Base-by-base conservation (phyloP, 2,888 invertebrate genomes). In the Trilocha varians region DNA sequence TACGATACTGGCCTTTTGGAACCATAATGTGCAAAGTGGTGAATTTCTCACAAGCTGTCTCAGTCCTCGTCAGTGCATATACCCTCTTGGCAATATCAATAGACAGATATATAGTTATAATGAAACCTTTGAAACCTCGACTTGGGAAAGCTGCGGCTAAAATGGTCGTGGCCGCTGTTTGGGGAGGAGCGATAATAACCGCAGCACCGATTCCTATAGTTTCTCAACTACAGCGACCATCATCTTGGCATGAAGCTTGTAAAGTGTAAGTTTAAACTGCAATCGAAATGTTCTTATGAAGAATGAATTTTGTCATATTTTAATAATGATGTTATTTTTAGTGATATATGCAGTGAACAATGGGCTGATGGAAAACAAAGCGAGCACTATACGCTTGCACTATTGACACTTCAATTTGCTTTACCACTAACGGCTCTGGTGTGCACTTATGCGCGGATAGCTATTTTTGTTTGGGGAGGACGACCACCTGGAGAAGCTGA, bases 1-100 rank as follows among this genome's bases (percentile, higher is more conserved):
- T 95, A 34, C 91, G 91, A 62, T 92, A 94, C 65, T 97, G 97
- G 97, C 95, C 96, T 0, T 97, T 97, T 65, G 96, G 96, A 1
- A 80, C 86, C 13, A 80, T 90, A 33, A 88, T 97, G 77, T 97
- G 97, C 70, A 91, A 93, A 47, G 79, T 93, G 32, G 95, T 96
- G 52, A 93, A 92, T 73, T 96, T 92, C 70, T 90, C 92, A 1
- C 95, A 95, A 75, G 92, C 91, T 1, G 90, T 93, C 36, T 93
- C 93, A 9, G 94, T 93, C 48, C 86, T 93, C 52, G 93, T 96
- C 45, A 94, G 94, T 65, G 95, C 96, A 2, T 97, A 96, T 70
- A 97, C 97, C 0, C 74, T 97, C 57, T 91, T 97, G 18, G 96
- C 96, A 32, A 95, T 97, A 65, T 95, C 96, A 52, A 89, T 95